These are phyloP conservation scores for Drosophila insularis DNA, from an alignment of 1,140 invertebrate genomes.

Conservation along the genomic window DNA sequence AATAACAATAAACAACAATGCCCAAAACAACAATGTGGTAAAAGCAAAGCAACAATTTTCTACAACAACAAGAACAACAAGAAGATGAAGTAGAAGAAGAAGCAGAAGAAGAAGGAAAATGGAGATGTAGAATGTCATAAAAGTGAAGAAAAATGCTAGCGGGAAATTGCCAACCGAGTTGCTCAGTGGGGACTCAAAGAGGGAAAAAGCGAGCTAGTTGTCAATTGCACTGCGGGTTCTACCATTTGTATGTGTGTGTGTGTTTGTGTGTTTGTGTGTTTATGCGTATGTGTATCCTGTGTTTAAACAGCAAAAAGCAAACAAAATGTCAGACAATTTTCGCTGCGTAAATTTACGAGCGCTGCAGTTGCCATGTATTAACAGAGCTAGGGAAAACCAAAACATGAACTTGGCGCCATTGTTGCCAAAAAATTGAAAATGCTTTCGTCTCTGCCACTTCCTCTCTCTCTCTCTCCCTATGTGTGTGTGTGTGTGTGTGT, in stretches of 20 bases:
- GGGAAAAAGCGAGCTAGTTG: constrained; percentile 45
- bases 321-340: constrained; percentile 49
- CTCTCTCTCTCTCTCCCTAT: not conserved
- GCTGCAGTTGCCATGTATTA: constrained; percentile 71
- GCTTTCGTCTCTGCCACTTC: not conserved
- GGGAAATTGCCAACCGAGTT: constrained; percentile 55
- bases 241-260: not conserved
- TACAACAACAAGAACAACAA: constrained; percentile 32
- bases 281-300: constrained; percentile 28
- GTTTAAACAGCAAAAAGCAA: constrained; percentile 43
- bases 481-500: not conserved
- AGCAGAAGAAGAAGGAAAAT: constrained; percentile 29
- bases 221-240: constrained; percentile 55
- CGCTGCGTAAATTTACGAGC: constrained; percentile 64
- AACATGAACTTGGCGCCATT: constrained; percentile 22
- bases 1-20: constrained; percentile 17
- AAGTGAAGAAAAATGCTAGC: constrained; percentile 57
- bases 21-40: constrained; percentile 6
- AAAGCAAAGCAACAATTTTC: constrained; percentile 28
- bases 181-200: constrained; percentile 44
- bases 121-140: constrained; percentile 52
- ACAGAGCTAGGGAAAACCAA: constrained; percentile 38
- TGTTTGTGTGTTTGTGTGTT: constrained; percentile 24
- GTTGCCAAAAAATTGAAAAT: constrained; percentile 19
- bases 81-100: constrained; percentile 22